phyloP scores from a whole-genome alignment of 92 coral and sea anemone genomes.

The Heteractis magnifica region DNA sequence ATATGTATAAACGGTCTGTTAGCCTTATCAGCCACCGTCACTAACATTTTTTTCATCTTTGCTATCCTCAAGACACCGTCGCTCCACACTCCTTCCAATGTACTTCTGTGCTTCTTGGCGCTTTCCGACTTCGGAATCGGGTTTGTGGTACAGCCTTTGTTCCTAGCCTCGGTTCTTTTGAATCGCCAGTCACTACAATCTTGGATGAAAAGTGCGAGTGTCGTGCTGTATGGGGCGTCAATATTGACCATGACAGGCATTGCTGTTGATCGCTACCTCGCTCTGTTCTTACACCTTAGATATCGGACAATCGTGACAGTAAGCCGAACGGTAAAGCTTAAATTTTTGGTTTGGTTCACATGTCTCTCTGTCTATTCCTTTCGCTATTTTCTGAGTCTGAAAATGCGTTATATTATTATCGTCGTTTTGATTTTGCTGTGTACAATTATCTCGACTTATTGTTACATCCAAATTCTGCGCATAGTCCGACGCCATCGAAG shows the following conservation, averaged over 20 bases:
- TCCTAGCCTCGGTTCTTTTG: neutral
- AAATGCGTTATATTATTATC: neutral
- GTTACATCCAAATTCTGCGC: constrained; percentile 5
- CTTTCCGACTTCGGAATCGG: constrained; percentile 20
- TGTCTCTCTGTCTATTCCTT: neutral
- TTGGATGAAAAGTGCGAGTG: neutral
- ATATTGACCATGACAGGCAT: constrained; percentile 22
- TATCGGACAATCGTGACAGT: constrained; percentile 22
- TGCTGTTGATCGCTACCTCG: constrained; percentile 22
- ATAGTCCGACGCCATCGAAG: constrained; percentile 26
- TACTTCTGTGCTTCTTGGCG: constrained; percentile 20
- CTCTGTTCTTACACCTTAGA: constrained; percentile 8
- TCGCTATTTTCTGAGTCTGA: neutral
- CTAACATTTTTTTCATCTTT: constrained; percentile 12
- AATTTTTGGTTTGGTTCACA: neutral
- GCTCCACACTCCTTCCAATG: constrained; percentile 25
- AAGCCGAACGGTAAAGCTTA: neutral
- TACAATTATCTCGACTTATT: neutral
- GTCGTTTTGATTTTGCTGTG: neutral
- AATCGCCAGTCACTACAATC: neutral
- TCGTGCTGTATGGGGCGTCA: constrained; percentile 15
- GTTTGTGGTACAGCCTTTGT: constrained; percentile 14
- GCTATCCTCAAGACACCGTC: constrained; percentile 15
- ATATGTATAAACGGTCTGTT: constrained; percentile 10
- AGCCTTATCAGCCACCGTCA: constrained; percentile 2